Conservation (phyloP, 2,113 vertebrate genomes). For the Ophthalmolycus amberensis region DNA sequence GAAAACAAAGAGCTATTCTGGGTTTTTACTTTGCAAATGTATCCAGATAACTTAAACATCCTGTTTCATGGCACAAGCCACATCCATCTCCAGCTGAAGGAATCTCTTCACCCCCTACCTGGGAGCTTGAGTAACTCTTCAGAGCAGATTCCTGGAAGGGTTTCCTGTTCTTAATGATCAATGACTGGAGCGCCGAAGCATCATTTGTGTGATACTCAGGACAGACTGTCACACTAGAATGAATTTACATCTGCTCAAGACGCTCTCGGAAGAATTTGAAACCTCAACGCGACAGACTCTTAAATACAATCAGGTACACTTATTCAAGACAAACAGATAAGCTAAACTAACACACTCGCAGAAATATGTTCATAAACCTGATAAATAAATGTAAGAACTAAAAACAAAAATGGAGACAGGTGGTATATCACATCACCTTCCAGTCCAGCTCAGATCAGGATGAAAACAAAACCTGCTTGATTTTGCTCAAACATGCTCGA, state of each 20-base stretch:
- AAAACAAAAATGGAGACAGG: constrained; percentile 46
- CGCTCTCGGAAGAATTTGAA: constrained; percentile 39
- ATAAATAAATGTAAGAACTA: constrained; percentile 63
- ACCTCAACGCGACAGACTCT: not conserved
- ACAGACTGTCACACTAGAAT: constrained; percentile 8
- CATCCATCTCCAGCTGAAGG: constrained; percentile 2
- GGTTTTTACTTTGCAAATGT: constrained; percentile 25
- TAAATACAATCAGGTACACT: constrained; percentile 30
- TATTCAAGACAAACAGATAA: constrained; percentile 39
- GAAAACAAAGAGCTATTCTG: not conserved
- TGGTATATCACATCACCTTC: constrained; percentile 5
- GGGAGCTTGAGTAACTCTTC: not conserved
- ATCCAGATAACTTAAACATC: not conserved
- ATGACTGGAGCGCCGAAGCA: no score
- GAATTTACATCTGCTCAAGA: constrained; percentile 25
- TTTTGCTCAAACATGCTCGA: not conserved
- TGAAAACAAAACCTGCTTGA: constrained; percentile 20
- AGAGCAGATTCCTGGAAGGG: constrained; percentile 19
- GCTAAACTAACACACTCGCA: constrained; percentile 15
- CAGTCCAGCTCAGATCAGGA: constrained; percentile 18
- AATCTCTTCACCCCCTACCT: not conserved
- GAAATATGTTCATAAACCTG: constrained; percentile 29
- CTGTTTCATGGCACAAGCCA: constrained; percentile 1
- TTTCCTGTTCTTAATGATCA: not conserved
- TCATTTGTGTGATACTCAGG: not conserved